Evolutionary conservation across 2,888 invertebrate genomes (phyloP).

Genomic region (Myathropa florea): DNA sequence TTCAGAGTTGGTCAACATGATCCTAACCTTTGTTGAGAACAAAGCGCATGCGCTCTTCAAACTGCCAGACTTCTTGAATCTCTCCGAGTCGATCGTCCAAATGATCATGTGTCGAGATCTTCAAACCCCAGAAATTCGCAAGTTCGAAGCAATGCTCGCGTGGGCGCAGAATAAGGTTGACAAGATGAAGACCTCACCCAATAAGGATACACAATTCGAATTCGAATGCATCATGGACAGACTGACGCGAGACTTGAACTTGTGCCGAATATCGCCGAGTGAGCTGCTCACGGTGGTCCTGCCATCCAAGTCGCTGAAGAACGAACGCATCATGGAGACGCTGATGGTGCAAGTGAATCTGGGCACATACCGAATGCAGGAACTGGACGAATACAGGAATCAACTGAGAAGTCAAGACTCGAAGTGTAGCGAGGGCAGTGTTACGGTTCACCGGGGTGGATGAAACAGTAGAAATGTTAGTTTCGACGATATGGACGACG

Average conservation of each 20-base stretch:
- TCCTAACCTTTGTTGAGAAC: constrained; percentile 93
- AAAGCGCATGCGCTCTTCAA: constrained; percentile 92
- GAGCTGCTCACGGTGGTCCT: constrained; percentile 95
- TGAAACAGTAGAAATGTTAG: constrained; percentile 80
- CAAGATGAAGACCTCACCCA: constrained; percentile 86
- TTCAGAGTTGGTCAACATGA: constrained; percentile 96
- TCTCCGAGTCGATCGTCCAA: constrained; percentile 97
- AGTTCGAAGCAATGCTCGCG: constrained; percentile 95
- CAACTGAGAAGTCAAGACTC: constrained; percentile 94
- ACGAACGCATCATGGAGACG: constrained; percentile 94
- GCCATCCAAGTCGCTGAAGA: constrained; percentile 95
- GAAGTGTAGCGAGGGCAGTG: constrained; percentile 88
- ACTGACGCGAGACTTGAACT: constrained; percentile 91
- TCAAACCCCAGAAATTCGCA: constrained; percentile 92
- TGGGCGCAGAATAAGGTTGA: constrained; percentile 93
- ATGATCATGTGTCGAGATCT: constrained; percentile 96
- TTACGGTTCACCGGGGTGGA: constrained; percentile 80
- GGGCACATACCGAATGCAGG: constrained; percentile 95
- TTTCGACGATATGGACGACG: constrained; percentile 74
- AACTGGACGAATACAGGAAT: constrained; percentile 93
- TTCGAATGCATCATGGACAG: constrained; percentile 97
- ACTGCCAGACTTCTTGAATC: constrained; percentile 90
- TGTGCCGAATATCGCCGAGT: constrained; percentile 94
- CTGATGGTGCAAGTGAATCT: constrained; percentile 96
- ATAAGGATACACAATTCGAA: constrained; percentile 92